Conservation (phyloP, 2,888 invertebrate genomes). For the Auanema freiburgensis region DNA sequence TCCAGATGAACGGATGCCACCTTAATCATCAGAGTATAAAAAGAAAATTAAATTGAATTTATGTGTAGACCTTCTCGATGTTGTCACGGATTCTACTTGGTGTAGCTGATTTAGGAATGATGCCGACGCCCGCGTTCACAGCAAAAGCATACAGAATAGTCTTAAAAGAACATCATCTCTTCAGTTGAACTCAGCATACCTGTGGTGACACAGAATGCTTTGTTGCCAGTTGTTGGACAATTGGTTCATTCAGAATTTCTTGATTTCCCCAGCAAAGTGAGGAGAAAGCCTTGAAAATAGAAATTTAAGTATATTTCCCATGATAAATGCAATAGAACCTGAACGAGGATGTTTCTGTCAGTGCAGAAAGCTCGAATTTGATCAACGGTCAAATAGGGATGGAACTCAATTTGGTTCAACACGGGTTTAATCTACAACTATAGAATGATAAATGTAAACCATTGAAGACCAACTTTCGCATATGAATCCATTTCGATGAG, state of each 20-base stretch:
- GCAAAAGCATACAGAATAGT: conserved; percentile 49
- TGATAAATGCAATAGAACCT: conserved; percentile 17
- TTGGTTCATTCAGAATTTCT: conserved; percentile 70
- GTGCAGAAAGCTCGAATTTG: conserved; percentile 58
- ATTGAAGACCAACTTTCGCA: conserved; percentile 25
- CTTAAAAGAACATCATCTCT: conserved; percentile 19
- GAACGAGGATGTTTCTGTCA: conserved; percentile 63
- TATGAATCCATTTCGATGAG: conserved; percentile 71
- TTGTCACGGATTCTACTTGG: conserved; percentile 43
- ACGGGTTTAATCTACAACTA: conserved; percentile 30
- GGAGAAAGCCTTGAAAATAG: conserved; percentile 66
- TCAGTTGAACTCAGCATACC: neutral
- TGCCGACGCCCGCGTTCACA: conserved; percentile 30
- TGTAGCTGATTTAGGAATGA: conserved; percentile 46
- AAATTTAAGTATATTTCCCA: neutral
- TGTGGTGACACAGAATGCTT: conserved; percentile 65
- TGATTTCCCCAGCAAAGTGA: conserved; percentile 64
- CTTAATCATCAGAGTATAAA: neutral
- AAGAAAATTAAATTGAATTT: neutral
- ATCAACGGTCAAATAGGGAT: conserved; percentile 64
- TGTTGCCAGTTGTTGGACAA: conserved; percentile 71
- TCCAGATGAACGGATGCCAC: too few species aligned
- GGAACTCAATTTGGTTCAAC: conserved; percentile 65
- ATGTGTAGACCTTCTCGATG: conserved; percentile 20
- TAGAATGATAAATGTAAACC: neutral